A percentile compares a stretch with the other conserved stretches of the same genome.
Conservation (phyloP, 1,140 invertebrate species). For the Geopemphigus sp. region DNA sequence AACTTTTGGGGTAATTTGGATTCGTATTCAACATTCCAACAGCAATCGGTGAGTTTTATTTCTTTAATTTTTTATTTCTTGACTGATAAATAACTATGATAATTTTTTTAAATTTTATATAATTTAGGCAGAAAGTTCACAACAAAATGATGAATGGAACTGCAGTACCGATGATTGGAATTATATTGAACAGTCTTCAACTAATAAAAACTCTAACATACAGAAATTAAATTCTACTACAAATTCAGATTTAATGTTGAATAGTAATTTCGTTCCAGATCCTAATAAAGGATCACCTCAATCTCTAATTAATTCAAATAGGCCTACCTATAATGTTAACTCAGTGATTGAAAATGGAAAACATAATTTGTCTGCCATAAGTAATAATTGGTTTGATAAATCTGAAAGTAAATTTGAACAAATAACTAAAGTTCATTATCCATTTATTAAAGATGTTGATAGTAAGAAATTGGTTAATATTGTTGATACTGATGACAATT, state of each 20-base stretch:
- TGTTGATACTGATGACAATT: slow-evolving; percentile 25
- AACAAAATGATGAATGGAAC: slow-evolving; percentile 39
- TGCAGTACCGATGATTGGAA: slow-evolving; percentile 39
- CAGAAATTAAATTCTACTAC: slow-evolving; percentile 4
- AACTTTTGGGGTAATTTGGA: slow-evolving; percentile 35
- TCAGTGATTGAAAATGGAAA: slow-evolving; percentile 28
- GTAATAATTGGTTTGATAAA: slow-evolving; percentile 32
- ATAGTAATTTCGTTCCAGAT: not conserved
- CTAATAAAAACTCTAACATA: not conserved
- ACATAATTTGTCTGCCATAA: not conserved
- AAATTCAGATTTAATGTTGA: slow-evolving; percentile 26
- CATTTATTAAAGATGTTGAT: slow-evolving; percentile 4
- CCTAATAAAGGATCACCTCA: not conserved
- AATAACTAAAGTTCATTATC: slow-evolving; percentile 12
- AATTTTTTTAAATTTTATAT: not conserved
- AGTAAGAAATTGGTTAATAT: slow-evolving; percentile 11
- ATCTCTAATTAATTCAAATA: slow-evolving; percentile 15
- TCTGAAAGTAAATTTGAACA: slow-evolving; percentile 22
- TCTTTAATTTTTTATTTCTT: not conserved
- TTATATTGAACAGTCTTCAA: slow-evolving; percentile 30
- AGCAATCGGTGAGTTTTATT: slow-evolving; percentile 39
- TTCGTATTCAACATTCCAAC: slow-evolving; percentile 30
- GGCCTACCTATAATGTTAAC: not conserved
- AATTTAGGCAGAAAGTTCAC: not conserved
- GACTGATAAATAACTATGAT: not conserved